Evolutionary conservation across 1,140 invertebrate genomes (phyloP).

Genomic region (Lasioglossum baleicum): DNA sequence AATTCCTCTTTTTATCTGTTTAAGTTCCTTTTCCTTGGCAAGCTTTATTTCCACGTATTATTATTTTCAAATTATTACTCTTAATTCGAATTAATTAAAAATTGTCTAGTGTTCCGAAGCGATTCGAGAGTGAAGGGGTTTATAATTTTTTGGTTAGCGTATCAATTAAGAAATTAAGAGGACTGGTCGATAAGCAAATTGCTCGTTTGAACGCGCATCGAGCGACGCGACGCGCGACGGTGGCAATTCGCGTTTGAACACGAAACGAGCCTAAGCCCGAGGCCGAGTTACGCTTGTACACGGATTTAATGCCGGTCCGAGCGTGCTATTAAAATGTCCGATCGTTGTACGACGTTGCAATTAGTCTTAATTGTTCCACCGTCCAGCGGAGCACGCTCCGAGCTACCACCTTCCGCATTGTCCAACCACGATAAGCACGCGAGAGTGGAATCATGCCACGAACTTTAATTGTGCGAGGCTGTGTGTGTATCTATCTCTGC

Average conservation of each 20-base stretch:
- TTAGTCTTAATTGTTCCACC: slow-evolving; percentile 61
- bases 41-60: too few species aligned
- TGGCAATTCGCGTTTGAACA: not conserved
- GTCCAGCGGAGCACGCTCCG: slow-evolving; percentile 45
- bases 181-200: not conserved
- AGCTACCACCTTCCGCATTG: slow-evolving; percentile 57
- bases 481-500: not conserved
- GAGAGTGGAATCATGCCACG: slow-evolving; percentile 52
- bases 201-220: not conserved
- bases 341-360: slow-evolving; percentile 60
- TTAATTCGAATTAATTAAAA: too few species aligned
- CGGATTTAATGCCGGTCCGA: slow-evolving; percentile 47
- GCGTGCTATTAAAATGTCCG: slow-evolving; percentile 50
- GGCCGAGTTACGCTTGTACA: not conserved
- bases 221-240: not conserved
- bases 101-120: too few species aligned
- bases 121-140: too few species aligned
- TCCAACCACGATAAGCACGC: slow-evolving; percentile 55
- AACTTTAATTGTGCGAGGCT: slow-evolving; percentile 57
- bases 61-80: too few species aligned
- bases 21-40: too few species aligned
- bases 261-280: not conserved
- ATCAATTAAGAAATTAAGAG: not conserved
- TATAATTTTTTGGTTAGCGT: too few species aligned
- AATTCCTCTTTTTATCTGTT: too few species aligned